Evolutionary conservation across 1,140 invertebrate genomes (phyloP), one percentile per base, ranked within the genome.

Genomic region (Leptonema lineaticorne): DNA sequence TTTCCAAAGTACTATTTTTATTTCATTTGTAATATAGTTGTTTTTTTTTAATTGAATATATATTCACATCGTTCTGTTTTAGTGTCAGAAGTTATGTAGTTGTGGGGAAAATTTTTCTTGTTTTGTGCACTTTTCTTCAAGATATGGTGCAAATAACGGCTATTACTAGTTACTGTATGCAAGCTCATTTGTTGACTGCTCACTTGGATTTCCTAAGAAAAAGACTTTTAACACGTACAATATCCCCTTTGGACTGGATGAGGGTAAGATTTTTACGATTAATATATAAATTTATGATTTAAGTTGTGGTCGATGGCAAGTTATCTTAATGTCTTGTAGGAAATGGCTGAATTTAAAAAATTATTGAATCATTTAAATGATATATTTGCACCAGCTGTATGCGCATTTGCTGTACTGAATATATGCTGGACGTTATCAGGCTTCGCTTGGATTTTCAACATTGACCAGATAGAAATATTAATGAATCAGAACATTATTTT

Each of bases 101-200:
- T 57, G 68, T 74, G 1, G 74, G 88, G 22, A 88, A 89, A 75
- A 77, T 88, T 30, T 73, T 89, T 24, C 75, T 92, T 24, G 83
- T 90, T 30, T 73, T 88, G 18, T 89, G 87, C 60, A 90, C 89
- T 26, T 76, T 91, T 45, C 88, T 88, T 77, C 90, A 92, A 71
- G 90, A 92, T 76, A 84, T 92, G 78, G 86, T 92, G 26, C 89
- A 92, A 76, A 88, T 89, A 3, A 90, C 89, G 9, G 85, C 92
- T 62, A 87, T 92, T 63, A 89, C 88, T 1, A 91, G 89, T 78
- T 92, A 92, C 72, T 92, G 89, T 71, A 82, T 92, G 9, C 90
- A 92, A 79, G 89, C 88, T n/a, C 89, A 91, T 77, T 78, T 92
- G 60, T 75, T 92, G 45, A 86, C 88, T 58, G 87, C 87, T 1